Percentiles rank a stretch among this genome's conserved stretches.
Conservation (phyloP, 2,888 invertebrate species). For the Lordiphosa andalusiaca region DNA sequence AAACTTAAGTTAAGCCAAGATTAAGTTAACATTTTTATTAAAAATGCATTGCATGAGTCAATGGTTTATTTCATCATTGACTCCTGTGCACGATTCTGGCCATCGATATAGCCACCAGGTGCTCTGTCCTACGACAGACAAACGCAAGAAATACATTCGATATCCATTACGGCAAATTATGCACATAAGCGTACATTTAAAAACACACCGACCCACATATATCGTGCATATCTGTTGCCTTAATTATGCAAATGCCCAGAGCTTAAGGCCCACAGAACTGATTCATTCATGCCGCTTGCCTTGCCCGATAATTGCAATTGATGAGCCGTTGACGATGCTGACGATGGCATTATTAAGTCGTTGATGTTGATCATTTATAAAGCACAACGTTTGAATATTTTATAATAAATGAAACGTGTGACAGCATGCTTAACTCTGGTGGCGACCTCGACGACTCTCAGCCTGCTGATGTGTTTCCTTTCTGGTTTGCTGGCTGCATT, state of each 20-base stretch:
- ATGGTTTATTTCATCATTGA: no score
- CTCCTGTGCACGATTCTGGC: no score
- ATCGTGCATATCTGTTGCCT: slow-evolving; percentile 12
- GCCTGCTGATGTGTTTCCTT: neutral
- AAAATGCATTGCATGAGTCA: no score
- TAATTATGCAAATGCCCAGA: slow-evolving; percentile 48
- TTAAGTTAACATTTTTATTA: no score
- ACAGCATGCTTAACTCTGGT: slow-evolving; percentile 68
- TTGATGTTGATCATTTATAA: slow-evolving; percentile 55
- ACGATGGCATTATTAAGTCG: slow-evolving; percentile 61
- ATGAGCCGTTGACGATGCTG: slow-evolving; percentile 35
- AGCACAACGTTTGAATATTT: slow-evolving; percentile 62
- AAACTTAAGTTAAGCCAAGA: no score
- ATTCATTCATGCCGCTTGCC: slow-evolving; percentile 12
- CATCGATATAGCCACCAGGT: no score
- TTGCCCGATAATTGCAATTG: slow-evolving; percentile 35
- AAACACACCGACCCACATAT: neutral
- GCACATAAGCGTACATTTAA: slow-evolving; percentile 21
- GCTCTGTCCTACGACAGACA: no score
- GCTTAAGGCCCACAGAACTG: slow-evolving; percentile 28
- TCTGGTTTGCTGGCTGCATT: slow-evolving; percentile 11
- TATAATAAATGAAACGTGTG: slow-evolving; percentile 72
- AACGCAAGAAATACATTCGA: slow-evolving; percentile 21
- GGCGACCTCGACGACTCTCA: slow-evolving; percentile 14
- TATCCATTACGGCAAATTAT: slow-evolving; percentile 45